Base-by-base conservation (phyloP, 1,140 invertebrate species). In the Camponotus vicinus region DNA sequence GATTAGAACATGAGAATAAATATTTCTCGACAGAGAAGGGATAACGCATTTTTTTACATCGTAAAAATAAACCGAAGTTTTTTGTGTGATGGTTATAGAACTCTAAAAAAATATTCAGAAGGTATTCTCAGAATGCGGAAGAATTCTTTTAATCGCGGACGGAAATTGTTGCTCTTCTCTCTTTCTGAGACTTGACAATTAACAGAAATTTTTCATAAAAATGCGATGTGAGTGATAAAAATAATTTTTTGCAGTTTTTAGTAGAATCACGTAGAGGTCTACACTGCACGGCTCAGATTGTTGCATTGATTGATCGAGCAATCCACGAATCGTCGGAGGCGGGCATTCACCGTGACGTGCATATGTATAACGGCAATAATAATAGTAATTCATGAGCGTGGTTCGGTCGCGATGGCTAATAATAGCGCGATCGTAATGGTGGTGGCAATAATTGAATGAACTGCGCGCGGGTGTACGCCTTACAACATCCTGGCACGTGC, bases 401-500 rank as follows among this genome's bases (percentile, higher is more conserved):
- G 73, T 86, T 61, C 49, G 40, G 64, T 52, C 42, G 55, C 45
- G 34, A 63, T 82, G 63, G 86, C 92, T 94, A 94, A 93, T 94
- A 94, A 94, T 94, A 94, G 93, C 78, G 78, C 88, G 83, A 91
- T 92, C 90, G 90, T 91, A 91, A 90, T 63, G 86, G 88, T 88
- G 90, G 90, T 91, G 91, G 86, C 89, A 91, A 93, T 93, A 92
- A 93, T 92, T 90, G 92, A 91, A 91, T 90, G 83, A 91, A 89
- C 86, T 71, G 69, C 80, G 73, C 77, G 85, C 88, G 88, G 85
- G 90, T 85, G 79, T 80, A 76, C 71, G 78, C 85, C 92, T 91
- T 92, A 92, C 91, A 94, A 95, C 93, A 94, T 94, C 94, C 94
- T 95, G 94, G 92, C 93, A 94, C 93, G 93, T 94, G 94, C 92